Conservation (phyloP, 2,888 invertebrate species). For the Pyralis farinalis region DNA sequence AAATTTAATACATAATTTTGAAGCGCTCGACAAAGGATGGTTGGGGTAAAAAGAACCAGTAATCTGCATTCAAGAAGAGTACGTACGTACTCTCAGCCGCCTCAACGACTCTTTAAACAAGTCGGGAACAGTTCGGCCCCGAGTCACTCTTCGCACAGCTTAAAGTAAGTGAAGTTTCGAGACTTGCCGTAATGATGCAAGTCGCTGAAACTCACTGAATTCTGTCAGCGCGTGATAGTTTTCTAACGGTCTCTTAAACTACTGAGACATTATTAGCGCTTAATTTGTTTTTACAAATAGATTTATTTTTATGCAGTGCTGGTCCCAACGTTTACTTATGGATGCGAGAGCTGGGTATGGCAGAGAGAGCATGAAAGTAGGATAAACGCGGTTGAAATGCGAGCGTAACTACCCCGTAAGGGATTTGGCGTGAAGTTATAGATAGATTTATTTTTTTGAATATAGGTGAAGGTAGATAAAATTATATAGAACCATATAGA, state of each 20-base stretch:
- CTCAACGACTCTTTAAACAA: slow-evolving; percentile 39
- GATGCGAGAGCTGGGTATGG: too few species aligned
- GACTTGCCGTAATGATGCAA: slow-evolving; percentile 35
- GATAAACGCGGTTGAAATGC: too few species aligned
- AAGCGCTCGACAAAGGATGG: slow-evolving; percentile 2
- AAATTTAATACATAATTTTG: not conserved
- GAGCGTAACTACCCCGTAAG: too few species aligned
- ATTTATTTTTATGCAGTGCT: too few species aligned
- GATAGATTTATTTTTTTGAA: too few species aligned
- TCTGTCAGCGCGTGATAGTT: slow-evolving; percentile 13
- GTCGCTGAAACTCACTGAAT: slow-evolving; percentile 18
- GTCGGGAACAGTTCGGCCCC: slow-evolving; percentile 30
- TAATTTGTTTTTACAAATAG: too few species aligned
- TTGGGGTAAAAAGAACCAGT: slow-evolving; percentile 10
- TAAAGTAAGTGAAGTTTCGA: slow-evolving; percentile 29
- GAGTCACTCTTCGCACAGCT: slow-evolving; percentile 36
- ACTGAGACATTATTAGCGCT: too few species aligned
- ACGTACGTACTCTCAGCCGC: slow-evolving; percentile 27
- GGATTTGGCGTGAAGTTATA: too few species aligned
- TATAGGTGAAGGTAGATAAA: too few species aligned
- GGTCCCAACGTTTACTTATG: too few species aligned
- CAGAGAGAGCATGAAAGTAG: too few species aligned
- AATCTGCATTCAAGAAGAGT: slow-evolving; percentile 30
- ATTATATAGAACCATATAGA: too few species aligned
- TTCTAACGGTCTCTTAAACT: slow-evolving; percentile 12